Base-by-base conservation (phyloP, 2,797 vertebrate genomes). In the Tragopan temminckii region DNA sequence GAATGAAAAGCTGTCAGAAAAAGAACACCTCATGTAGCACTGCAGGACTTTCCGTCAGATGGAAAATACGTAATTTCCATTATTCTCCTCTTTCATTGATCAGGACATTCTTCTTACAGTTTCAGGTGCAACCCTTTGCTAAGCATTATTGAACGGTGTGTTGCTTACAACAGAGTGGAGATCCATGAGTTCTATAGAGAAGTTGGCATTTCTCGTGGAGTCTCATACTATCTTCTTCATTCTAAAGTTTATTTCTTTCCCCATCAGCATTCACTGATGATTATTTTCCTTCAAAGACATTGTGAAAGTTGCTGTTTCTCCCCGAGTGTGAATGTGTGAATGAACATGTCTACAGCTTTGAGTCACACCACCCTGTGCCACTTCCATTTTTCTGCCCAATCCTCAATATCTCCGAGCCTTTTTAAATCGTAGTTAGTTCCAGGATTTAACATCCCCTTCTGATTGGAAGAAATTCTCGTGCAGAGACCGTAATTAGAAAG, bases 401-500 rank as follows among this genome's bases (percentile, higher is more conserved):
- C 72, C 61, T 85, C 64, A 63, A 67, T 46, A 80, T 89, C 61
- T 82, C 69, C 5, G 66, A 89, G 74, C 46, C 82, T 87, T 96
- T 96, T 95, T 81, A 95, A 96, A 95, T 85, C 38, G 35, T 91
- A 86, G 75, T 81, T 88, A 89, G 93, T 92, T 97, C 78, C 36
- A 97, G 85, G 88, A 89, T 93, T 97, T 95, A 93, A 93, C 91
- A 89, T 93, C 87, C 93, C 89, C 59, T 83, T 90, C 96, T 94
- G 95, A 96, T 78, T 88, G 13, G 86, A 92, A 83, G 71, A 91
- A 81, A 71, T 89, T 85, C 85, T 95, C 84, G 20, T 89, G 89
- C 89, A 77, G 95, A 95, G 96, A 96, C 85, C 84, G 70, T 95
- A 97, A 97, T 97, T 96, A 96, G 91, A 80, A 95, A 97, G 90